Conservation (phyloP, 2,888 invertebrate genomes). For the Andrena chrysosceles region DNA sequence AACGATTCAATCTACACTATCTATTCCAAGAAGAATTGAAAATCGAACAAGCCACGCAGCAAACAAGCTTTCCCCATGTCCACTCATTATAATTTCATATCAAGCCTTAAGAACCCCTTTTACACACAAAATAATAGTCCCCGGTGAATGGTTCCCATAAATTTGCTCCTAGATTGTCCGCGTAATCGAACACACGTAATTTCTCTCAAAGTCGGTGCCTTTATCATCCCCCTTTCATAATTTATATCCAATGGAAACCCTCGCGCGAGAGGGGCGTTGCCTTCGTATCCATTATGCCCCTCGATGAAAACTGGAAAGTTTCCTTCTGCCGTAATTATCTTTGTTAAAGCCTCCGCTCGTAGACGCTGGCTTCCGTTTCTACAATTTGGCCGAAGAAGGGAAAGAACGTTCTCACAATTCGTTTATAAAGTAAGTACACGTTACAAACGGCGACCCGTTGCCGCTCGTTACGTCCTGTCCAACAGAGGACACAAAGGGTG, state of each 20-base stretch:
- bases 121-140: neutral
- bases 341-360: neutral
- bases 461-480: slow-evolving; percentile 19
- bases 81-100: slow-evolving; percentile 11
- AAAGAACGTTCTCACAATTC: slow-evolving; percentile 6
- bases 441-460: neutral
- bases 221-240: slow-evolving; percentile 4
- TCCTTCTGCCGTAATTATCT: slow-evolving; percentile 5
- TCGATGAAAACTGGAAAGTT: neutral
- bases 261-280: neutral
- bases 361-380: slow-evolving; percentile 4
- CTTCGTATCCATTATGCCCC: neutral
- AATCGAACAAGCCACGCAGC: neutral
- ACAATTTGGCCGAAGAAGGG: slow-evolving; percentile 4
- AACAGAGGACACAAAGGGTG: slow-evolving; percentile 28
- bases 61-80: neutral
- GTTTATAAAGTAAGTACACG: slow-evolving; percentile 4
- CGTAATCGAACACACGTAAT: slow-evolving; percentile 1
- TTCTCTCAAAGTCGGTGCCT: neutral
- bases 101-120: neutral
- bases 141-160: neutral
- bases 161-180: neutral
- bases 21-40: neutral
- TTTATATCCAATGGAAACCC: slow-evolving; percentile 6
- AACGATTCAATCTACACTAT: too few species aligned